Base-by-base conservation (phyloP, 2,797 vertebrate species). In the Dryobates pubescens region DNA sequence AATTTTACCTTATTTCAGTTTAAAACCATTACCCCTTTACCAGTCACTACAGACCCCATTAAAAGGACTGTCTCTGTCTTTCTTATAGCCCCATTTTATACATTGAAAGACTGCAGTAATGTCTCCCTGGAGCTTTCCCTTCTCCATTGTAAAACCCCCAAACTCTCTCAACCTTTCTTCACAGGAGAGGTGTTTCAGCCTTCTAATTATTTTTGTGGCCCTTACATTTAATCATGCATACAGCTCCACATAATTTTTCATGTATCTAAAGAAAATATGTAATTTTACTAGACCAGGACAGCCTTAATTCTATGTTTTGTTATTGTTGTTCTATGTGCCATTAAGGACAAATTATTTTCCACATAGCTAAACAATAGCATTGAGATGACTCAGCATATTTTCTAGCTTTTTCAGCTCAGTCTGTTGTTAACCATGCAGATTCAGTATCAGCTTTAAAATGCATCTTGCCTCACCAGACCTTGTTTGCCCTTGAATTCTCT, bases 401-500 rank as follows among this genome's bases (percentile, higher is more conserved):
- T 79, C 29, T 64, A 72, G 62, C 62, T 89, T 92, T 84, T 94
- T 87, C 43, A 82, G 54, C 68, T 76, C 45, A 45, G 51, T 86
- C 22, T 76, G 13, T 14, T 88, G 65, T 89, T 58, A 76, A 30
- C 38, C 47, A 2, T 22, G 32, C 23, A 86, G 43, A 23, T 85
- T 94, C 75, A 74, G 24, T 77, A 71, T 63, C 63, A 30, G 72
- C 93, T 97, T 53, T 59, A 90, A 87, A 92, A 86, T 16, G 27
- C 74, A 59, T 90, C 34, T 88, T 93, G 56, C 86, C n/a, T 94
- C 80, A 92, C 32, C 56, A 95, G 69, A 62, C 78, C 69, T 93
- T 92, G 43, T 43, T 81, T 90, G 72, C 38, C 88, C 87, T 96
- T 96, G 93, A 88, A 92, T 78, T 92, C 59, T 77, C 76, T 93